Percentiles rank a stretch among this genome's conserved stretches.
Conservation (phyloP, 2,888 invertebrate species). For the Caenorhabditis sp. region DNA sequence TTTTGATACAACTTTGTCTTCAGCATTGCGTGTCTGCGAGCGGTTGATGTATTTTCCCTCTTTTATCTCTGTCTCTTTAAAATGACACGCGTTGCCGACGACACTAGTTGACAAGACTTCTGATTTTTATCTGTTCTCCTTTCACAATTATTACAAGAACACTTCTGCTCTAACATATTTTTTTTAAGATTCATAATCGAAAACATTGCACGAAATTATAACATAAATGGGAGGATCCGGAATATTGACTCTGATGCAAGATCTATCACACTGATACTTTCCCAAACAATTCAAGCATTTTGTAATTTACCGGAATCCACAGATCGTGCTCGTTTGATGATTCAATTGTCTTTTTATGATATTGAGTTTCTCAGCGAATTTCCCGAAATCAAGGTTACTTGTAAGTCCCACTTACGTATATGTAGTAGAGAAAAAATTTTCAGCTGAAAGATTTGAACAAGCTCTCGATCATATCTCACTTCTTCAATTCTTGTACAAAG, state of each 20-base stretch:
- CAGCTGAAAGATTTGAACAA: slow-evolving; percentile 30
- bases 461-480: slow-evolving; percentile 30
- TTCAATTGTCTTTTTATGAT: slow-evolving; percentile 45
- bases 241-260: slow-evolving; percentile 33
- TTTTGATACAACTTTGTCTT: too few relatives aligned
- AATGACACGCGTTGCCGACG: too few relatives aligned
- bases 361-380: slow-evolving; percentile 39
- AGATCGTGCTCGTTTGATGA: slow-evolving; percentile 26
- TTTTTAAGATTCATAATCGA: slow-evolving; percentile 31
- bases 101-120: too few relatives aligned
- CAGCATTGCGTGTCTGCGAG: too few relatives aligned
- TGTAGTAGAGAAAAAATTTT: slow-evolving; percentile 2
- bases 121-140: too few relatives aligned
- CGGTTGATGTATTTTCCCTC: too few relatives aligned
- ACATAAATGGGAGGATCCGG: slow-evolving; percentile 22
- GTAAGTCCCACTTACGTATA: not conserved
- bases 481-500: slow-evolving; percentile 36
- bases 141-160: too few relatives aligned
- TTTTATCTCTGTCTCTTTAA: too few relatives aligned
- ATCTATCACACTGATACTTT: slow-evolving; percentile 32
- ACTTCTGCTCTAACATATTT: not conserved
- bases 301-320: slow-evolving; percentile 27
- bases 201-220: slow-evolving; percentile 31
- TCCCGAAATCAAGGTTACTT: slow-evolving; percentile 22
- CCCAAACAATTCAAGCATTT: slow-evolving; percentile 33